Percentiles rank a stretch among this genome's conserved stretches.
phyloP scores from a whole-genome alignment of 2,888 invertebrate genomes.

The Netelia fuscicornis region DNA sequence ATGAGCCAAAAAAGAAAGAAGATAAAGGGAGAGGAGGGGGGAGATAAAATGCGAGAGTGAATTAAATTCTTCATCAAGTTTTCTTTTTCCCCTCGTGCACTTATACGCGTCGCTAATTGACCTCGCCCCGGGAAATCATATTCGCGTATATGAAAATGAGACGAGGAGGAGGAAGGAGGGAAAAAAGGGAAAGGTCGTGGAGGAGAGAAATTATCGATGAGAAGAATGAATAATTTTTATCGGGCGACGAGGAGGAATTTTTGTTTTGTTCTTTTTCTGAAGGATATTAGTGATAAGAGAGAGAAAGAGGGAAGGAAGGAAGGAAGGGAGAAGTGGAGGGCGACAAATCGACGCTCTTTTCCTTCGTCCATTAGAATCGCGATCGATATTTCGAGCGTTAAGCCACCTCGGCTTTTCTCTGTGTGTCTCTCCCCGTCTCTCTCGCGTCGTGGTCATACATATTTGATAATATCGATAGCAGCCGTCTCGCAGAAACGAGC shows the following conservation, averaged over 20 bases:
- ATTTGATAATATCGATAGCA: slow-evolving; percentile 66
- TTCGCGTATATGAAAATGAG: neutral
- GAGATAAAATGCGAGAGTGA: neutral
- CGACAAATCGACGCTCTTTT: slow-evolving; percentile 28
- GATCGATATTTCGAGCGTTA: slow-evolving; percentile 62
- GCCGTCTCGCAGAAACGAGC: slow-evolving; percentile 27
- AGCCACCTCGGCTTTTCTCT: slow-evolving; percentile 1
- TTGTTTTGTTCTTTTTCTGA: neutral
- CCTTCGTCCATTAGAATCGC: slow-evolving; percentile 41
- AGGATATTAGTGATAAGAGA: neutral
- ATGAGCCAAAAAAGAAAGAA: slow-evolving; percentile 5
- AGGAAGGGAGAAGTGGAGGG: neutral
- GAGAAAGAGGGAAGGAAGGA: neutral
- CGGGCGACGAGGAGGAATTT: neutral
- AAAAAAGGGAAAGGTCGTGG: too few relatives aligned
- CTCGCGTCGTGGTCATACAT: slow-evolving; percentile 36
- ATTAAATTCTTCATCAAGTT: neutral
- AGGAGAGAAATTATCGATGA: neutral
- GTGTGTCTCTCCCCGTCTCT: too few relatives aligned
- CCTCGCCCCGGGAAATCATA: neutral
- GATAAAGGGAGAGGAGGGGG: neutral
- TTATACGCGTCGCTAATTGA: neutral
- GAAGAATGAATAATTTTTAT: neutral
- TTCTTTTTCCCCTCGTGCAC: neutral
- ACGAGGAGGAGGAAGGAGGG: neutral